Base-by-base conservation (phyloP, 2,797 vertebrate genomes). In the Sebastes paucispinis region DNA sequence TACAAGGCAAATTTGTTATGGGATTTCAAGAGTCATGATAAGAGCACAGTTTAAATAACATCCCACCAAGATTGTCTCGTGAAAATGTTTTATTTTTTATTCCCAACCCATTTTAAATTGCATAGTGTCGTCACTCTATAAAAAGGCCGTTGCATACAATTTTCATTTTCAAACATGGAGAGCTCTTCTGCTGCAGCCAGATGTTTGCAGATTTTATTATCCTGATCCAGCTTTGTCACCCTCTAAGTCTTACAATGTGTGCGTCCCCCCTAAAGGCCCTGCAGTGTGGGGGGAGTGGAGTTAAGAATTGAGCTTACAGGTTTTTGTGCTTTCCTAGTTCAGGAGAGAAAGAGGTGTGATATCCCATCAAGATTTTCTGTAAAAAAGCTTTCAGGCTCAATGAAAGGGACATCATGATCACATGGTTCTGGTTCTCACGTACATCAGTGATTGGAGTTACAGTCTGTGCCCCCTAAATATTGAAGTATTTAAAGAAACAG, bases 181-280 rank as follows among this genome's bases (percentile, higher is more conserved):
- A 34, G 43, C 43, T 77, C 55, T 24, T 63, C 14, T 24, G 79
- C 75, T 74, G 55, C 58, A 72, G 47, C 64, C 87, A 89, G 80
- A 83, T 87, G 87, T 77, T 80, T 73, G 50, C 3, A 72, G 66
- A 34, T 83, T 69, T 84, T 84, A 78, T 77, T 27, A 81, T 78
- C 27, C 76, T 31, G 65, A 76, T 79, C 50, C 79, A 83, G 62
- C 43, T 76, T 78, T 73, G 65, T 78, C 73, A 88, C 73, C 64
- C 70, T 75, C 25, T 77, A 77, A 73, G 25, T 69, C 77, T 79
- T 73, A 64, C 66, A 81, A 39, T 70, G 25, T 29, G 55, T 57
- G 60, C 73, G 75, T 52, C 47, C 18, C 47, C 16, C 31, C 43
- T 29, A 43, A 29, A 58, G 39, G 50, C 27, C 31, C 36, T 59